Percentiles rank a stretch among this genome's conserved stretches.
These are phyloP conservation scores for Acanthosepion lycidas DNA, from an alignment of 2,888 invertebrate genomes.

Conservation along the genomic window DNA sequence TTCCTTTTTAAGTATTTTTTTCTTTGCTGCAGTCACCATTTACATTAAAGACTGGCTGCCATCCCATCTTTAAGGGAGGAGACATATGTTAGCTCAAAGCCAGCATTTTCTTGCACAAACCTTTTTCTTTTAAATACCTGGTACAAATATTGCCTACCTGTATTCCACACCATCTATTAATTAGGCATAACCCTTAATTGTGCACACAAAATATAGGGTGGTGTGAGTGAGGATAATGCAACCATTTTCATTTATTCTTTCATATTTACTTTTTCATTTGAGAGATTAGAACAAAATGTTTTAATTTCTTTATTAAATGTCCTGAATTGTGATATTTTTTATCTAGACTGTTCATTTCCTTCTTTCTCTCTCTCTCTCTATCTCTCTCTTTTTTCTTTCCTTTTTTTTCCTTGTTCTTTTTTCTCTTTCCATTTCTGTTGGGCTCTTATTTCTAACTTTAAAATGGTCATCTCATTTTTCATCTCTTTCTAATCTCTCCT, in stretches of 20 bases:
- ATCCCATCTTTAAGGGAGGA: not conserved
- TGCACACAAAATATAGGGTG: not conserved
- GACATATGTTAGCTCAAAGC: not conserved
- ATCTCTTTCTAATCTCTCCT: constrained; percentile 13
- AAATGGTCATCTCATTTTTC: constrained; percentile 23
- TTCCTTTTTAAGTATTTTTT: not conserved
- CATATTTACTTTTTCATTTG: not conserved
- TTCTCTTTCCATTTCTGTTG: constrained; percentile 3
- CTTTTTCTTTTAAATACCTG: not conserved
- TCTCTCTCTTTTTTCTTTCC: not conserved
- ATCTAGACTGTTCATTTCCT: not conserved
- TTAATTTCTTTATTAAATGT: not conserved
- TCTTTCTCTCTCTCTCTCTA: not conserved
- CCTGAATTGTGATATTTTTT: not conserved
- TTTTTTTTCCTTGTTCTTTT: not conserved
- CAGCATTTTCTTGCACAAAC: not conserved
- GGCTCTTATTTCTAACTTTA: constrained; percentile 12
- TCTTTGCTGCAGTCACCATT: not conserved
- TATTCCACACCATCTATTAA: not conserved
- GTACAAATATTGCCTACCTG: not conserved
- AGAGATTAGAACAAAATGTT: constrained; percentile 4
- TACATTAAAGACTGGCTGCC: not conserved
- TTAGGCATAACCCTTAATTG: not conserved
- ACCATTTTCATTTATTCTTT: constrained; percentile 33
- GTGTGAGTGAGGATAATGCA: not conserved